Evolutionary conservation across 2,888 invertebrate species (phyloP).

Genomic region (Himalopsyche anomala): DNA sequence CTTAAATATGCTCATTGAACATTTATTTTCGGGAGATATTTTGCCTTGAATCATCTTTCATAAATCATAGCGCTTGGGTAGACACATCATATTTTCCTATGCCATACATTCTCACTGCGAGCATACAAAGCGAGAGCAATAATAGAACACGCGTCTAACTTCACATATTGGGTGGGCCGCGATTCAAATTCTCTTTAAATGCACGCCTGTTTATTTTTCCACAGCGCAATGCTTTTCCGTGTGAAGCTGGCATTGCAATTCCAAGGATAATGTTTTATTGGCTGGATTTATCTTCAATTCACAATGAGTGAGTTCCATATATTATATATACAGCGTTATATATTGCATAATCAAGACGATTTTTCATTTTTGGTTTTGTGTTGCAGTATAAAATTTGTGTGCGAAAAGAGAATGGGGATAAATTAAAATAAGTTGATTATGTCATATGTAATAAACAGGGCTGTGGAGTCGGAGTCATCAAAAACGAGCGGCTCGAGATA

Average conservation of each 20-base stretch:
- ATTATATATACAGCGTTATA: too few species aligned
- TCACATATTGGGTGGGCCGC: slow-evolving; percentile 46
- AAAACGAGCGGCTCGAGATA: too few species aligned
- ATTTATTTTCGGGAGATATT: too few species aligned
- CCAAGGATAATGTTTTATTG: background rate
- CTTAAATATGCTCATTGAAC: too few species aligned
- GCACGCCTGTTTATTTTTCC: slow-evolving; percentile 37
- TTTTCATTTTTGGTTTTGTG: too few species aligned
- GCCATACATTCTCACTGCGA: background rate
- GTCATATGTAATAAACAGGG: too few species aligned
- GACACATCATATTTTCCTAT: background rate
- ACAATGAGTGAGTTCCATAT: background rate
- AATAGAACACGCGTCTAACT: slow-evolving; percentile 28
- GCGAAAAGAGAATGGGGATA: too few species aligned
- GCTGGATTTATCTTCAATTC: background rate
- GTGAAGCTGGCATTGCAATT: background rate
- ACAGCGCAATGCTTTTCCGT: slow-evolving; percentile 24
- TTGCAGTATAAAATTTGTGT: too few species aligned
- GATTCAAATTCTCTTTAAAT: background rate
- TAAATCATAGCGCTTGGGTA: background rate
- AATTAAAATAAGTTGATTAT: too few species aligned
- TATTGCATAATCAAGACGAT: too few species aligned
- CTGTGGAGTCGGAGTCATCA: too few species aligned
- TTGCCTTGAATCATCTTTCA: too few species aligned
- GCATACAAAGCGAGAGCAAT: slow-evolving; percentile 3